Evolutionary conservation across 1,140 invertebrate species (phyloP).

Genomic region (Heliothis subflexa): DNA sequence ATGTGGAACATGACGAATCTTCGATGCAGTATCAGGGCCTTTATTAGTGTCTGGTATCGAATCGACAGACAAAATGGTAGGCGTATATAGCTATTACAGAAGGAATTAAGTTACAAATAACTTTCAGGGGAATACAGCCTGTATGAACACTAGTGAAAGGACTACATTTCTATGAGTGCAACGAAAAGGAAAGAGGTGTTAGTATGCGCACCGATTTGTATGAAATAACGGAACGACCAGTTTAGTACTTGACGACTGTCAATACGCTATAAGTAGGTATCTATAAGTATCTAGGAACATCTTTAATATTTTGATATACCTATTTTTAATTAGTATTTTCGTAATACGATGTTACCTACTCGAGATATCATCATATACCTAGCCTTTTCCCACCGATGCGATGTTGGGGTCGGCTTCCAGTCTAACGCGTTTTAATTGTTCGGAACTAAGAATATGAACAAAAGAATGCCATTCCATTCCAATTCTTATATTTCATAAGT

Average conservation of each 20-base stretch:
- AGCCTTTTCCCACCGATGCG: too few species aligned
- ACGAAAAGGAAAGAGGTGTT: slow-evolving; percentile 43
- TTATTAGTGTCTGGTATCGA: slow-evolving; percentile 25
- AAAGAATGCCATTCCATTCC: too few species aligned
- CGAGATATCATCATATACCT: too few species aligned
- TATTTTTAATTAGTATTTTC: neutral
- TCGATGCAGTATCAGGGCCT: slow-evolving; percentile 18
- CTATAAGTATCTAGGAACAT: slow-evolving; percentile 36
- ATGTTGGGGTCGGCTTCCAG: too few species aligned
- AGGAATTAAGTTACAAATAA: slow-evolving; percentile 21
- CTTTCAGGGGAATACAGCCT: slow-evolving; percentile 7
- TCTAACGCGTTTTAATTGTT: too few species aligned
- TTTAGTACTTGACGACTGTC: slow-evolving; percentile 44
- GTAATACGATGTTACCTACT: too few species aligned
- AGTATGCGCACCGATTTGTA: slow-evolving; percentile 60
- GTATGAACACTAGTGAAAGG: neutral
- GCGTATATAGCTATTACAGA: slow-evolving; percentile 6
- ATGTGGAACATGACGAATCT: slow-evolving; percentile 35
- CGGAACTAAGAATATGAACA: too few species aligned
- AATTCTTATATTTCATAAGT: too few species aligned
- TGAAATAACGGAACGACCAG: slow-evolving; percentile 61
- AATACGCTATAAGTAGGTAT: slow-evolving; percentile 40
- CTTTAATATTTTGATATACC: slow-evolving; percentile 1
- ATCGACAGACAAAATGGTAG: slow-evolving; percentile 39
- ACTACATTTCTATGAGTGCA: slow-evolving; percentile 23